A percentile compares a stretch with the other conserved stretches of the same genome.
phyloP scores from a whole-genome alignment of 2,888 invertebrate genomes.

The Protophormia terraenovae region DNA sequence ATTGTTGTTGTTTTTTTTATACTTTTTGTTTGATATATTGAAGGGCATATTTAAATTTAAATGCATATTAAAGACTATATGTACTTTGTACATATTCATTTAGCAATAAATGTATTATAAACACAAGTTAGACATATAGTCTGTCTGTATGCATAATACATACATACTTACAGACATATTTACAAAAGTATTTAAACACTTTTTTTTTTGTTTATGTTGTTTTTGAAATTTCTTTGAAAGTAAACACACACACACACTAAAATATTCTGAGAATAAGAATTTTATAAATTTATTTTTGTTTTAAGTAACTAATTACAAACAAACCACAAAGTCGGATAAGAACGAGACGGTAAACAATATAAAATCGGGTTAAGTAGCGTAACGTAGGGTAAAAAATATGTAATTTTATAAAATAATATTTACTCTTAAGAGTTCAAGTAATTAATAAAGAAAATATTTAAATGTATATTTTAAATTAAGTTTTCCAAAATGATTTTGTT shows the following conservation, averaged over 20 bases:
- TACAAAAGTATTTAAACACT: not conserved
- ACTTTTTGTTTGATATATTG: not conserved
- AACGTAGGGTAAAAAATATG: not conserved
- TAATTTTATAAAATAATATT: too few relatives aligned
- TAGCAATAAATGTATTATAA: too few relatives aligned
- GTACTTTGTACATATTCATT: too few relatives aligned
- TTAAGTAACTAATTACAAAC: not conserved
- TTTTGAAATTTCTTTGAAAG: not conserved
- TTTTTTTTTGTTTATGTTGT: not conserved
- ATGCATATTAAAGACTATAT: slow-evolving; percentile 38
- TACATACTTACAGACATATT: not conserved
- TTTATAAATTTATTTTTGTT: not conserved
- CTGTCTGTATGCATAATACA: not conserved
- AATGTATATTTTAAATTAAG: not conserved
- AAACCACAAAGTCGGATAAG: slow-evolving; percentile 26
- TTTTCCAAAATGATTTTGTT: too few relatives aligned
- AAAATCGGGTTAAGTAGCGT: not conserved
- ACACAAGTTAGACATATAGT: too few relatives aligned
- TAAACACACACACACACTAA: not conserved
- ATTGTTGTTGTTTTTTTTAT: not conserved
- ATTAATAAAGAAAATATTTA: not conserved
- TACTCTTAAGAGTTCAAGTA: not conserved
- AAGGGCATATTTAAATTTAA: slow-evolving; percentile 48
- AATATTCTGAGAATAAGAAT: slow-evolving; percentile 11
- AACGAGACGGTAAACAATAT: not conserved